Percentiles rank a stretch among this genome's conserved stretches.
phyloP scores from a whole-genome alignment of 1,140 invertebrate species.

The Drosophila tani region DNA sequence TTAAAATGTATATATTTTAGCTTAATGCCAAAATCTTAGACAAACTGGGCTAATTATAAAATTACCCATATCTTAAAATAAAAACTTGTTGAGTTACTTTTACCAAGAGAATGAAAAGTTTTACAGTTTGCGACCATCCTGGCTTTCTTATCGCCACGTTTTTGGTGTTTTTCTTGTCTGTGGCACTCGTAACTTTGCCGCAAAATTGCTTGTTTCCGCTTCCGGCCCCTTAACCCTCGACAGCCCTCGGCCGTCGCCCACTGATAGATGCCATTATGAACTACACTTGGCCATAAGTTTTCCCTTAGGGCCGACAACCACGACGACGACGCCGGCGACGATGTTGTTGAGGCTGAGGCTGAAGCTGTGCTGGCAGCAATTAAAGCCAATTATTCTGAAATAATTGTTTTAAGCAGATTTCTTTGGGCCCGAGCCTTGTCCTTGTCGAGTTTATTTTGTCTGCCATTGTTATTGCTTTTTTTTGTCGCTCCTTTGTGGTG shows the following conservation, averaged over 20 bases:
- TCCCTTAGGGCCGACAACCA: conserved; percentile 38
- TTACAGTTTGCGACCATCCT: conserved; percentile 26
- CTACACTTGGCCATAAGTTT: conserved; percentile 72
- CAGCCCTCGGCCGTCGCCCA: conserved; percentile 46
- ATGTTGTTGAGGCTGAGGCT: conserved; percentile 37
- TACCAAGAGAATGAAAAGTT: conserved; percentile 34
- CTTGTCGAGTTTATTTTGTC: conserved; percentile 33
- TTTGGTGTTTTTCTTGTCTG: conserved; percentile 56
- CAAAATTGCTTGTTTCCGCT: conserved; percentile 84
- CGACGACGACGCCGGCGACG: conserved; percentile 7
- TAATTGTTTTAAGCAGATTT: conserved; percentile 84
- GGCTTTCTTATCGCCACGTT: conserved; percentile 42
- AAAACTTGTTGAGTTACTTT: conserved; percentile 51
- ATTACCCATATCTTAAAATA: conserved; percentile 26
- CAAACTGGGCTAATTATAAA: conserved; percentile 29
- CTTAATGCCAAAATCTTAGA: background rate
- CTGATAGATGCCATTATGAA: conserved; percentile 84
- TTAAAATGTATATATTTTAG: background rate
- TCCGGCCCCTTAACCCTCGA: conserved; percentile 61
- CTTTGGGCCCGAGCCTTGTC: conserved; percentile 33
- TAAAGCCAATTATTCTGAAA: conserved; percentile 85
- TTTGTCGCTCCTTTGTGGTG: conserved; percentile 8
- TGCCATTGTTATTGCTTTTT: conserved; percentile 18
- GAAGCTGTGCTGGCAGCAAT: conserved; percentile 68
- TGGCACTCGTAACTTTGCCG: conserved; percentile 79